These are phyloP conservation scores for Zoanthus gigantus DNA, from an alignment of 92 coral and sea anemone genomes.

Conservation along the genomic window DNA sequence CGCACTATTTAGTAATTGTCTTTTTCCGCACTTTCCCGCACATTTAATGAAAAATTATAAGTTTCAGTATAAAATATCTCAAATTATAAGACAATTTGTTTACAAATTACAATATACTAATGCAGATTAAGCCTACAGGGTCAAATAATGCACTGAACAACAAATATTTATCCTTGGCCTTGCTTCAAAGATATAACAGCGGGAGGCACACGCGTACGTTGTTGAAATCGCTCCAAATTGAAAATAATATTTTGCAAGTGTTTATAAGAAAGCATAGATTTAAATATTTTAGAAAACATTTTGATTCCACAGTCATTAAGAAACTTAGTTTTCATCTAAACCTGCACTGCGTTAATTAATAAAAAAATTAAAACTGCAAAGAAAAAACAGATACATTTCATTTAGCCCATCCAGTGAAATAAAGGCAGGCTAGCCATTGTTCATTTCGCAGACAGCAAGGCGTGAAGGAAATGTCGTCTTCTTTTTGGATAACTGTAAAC, in stretches of 20 bases:
- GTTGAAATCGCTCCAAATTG: conserved; percentile 34
- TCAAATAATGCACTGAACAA: background rate
- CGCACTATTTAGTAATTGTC: background rate
- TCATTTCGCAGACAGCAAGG: no score
- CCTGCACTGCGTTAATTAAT: no score
- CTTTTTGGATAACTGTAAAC: no score
- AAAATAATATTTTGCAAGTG: conserved; percentile 42
- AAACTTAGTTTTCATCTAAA: conserved; percentile 10
- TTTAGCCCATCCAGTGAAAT: conserved; percentile 39
- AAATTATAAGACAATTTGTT: background rate
- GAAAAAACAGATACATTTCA: background rate
- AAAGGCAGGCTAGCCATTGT: background rate
- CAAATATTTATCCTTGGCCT: conserved; percentile 18
- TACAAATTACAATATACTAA: background rate
- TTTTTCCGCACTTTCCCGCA: background rate
- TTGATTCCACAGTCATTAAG: background rate
- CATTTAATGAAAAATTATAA: no score
- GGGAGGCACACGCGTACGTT: conserved; percentile 15
- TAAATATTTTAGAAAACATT: conserved; percentile 6
- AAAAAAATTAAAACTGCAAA: no score
- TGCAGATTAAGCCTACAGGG: no score
- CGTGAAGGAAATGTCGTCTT: no score
- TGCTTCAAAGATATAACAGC: conserved; percentile 4
- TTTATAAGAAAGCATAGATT: conserved; percentile 28
- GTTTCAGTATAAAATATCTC: background rate